phyloP scores from a whole-genome alignment of 2,113 vertebrate genomes.

The Cebus imitator region DNA sequence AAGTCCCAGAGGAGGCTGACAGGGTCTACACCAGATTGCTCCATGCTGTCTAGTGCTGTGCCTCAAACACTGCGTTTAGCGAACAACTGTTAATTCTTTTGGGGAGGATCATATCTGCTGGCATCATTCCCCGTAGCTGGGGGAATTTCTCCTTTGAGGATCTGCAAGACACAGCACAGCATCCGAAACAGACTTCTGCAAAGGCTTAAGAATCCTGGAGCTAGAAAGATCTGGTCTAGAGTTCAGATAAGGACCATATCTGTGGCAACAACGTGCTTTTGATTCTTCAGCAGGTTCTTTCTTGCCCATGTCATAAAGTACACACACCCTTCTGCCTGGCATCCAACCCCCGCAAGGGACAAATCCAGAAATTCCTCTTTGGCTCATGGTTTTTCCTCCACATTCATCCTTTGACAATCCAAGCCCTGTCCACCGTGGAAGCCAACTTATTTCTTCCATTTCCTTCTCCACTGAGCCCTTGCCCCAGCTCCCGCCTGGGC shows the following conservation, averaged over 20 bases:
- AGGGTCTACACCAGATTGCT: background rate
- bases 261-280: background rate
- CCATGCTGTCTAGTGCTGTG: too few relatives aligned
- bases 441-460: background rate
- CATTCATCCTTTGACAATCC: background rate
- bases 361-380: background rate
- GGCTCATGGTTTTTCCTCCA: background rate
- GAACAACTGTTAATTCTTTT: too few relatives aligned
- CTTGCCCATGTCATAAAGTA: background rate
- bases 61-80: too few relatives aligned
- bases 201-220: background rate
- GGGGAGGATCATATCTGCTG: background rate
- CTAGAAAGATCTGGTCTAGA: background rate
- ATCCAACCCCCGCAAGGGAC: background rate
- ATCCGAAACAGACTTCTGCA: background rate
- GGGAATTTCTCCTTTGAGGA: background rate
- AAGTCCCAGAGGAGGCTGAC: background rate
- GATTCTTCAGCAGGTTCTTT: background rate
- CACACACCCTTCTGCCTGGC: background rate
- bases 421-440: background rate
- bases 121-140: background rate
- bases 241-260: background rate
- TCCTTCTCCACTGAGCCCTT: background rate
- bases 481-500: accelerated
- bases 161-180: too few relatives aligned